Percentiles rank a stretch among this genome's conserved stretches.
Evolutionary conservation across 2,113 vertebrate species (phyloP).

Genomic region (Myrmophylax atrothorax): DNA sequence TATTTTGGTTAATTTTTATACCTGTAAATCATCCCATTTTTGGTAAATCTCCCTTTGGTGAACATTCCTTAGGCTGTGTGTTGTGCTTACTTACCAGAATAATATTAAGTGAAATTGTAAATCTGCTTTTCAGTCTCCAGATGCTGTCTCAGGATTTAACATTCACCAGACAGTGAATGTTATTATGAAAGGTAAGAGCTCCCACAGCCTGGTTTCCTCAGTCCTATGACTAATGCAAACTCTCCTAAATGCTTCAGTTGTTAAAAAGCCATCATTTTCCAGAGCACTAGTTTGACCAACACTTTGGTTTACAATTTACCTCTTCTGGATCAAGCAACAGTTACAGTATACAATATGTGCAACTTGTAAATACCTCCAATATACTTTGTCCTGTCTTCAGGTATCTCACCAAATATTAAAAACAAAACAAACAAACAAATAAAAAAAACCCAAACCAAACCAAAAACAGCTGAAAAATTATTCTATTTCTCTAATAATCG

Average conservation of each 20-base stretch:
- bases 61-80: not conserved
- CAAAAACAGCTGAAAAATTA: not conserved
- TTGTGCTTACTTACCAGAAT: not conserved
- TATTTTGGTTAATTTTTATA: not conserved
- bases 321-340: not conserved
- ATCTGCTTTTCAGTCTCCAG: not conserved
- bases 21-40: not conserved
- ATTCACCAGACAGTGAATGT: fast-evolving
- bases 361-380: not conserved
- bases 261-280: not conserved
- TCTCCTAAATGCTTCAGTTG: not conserved
- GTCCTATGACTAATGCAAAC: not conserved
- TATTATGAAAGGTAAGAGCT: not conserved
- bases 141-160: not conserved
- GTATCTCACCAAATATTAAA: not conserved
- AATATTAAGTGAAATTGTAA: not conserved
- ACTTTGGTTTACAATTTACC: not conserved
- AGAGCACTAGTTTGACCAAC: not conserved
- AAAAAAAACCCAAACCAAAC: not conserved
- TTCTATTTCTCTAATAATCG: not conserved
- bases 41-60: not conserved
- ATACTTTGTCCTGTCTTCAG: not conserved
- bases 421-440: no score
- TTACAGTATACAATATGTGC: not conserved
- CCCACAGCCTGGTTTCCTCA: not conserved